These are phyloP conservation scores for Genyomyrus donnyi DNA, from an alignment of 2,113 vertebrate species.

Conservation along the genomic window DNA sequence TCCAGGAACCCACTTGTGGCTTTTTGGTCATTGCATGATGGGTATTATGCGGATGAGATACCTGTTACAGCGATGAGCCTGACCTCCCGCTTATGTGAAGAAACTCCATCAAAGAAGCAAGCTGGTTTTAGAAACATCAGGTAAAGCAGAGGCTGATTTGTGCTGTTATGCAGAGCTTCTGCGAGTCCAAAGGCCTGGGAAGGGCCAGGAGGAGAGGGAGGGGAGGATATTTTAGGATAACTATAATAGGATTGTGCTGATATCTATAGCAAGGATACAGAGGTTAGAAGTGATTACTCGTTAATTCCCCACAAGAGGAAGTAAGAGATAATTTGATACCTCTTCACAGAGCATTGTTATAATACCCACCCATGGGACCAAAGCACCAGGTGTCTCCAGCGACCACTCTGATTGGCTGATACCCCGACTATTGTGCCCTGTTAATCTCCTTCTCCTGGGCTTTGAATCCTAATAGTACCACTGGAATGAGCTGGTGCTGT, in stretches of 20 bases:
- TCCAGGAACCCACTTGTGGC: not conserved
- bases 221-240: constrained; percentile 72
- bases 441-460: not conserved
- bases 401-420: not conserved
- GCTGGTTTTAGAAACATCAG: not conserved
- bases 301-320: constrained; percentile 55
- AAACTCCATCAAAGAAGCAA: not conserved
- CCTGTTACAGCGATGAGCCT: not conserved
- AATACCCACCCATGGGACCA: not conserved
- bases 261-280: constrained; percentile 68
- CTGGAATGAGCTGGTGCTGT: not conserved
- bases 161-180: not conserved
- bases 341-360: not conserved
- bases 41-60: not conserved
- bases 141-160: not conserved
- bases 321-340: constrained; percentile 46
- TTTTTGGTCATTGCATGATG: not conserved
- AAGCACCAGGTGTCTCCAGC: not conserved
- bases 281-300: constrained; percentile 68
- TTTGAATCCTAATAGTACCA: not conserved
- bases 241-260: constrained; percentile 70
- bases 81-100: not conserved
- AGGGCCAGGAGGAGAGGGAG: constrained; percentile 21
- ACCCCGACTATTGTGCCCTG: not conserved
- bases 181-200: not conserved